Evolutionary conservation across 2,797 vertebrate genomes (phyloP).

Genomic region (Tragelaphus eurycerus): DNA sequence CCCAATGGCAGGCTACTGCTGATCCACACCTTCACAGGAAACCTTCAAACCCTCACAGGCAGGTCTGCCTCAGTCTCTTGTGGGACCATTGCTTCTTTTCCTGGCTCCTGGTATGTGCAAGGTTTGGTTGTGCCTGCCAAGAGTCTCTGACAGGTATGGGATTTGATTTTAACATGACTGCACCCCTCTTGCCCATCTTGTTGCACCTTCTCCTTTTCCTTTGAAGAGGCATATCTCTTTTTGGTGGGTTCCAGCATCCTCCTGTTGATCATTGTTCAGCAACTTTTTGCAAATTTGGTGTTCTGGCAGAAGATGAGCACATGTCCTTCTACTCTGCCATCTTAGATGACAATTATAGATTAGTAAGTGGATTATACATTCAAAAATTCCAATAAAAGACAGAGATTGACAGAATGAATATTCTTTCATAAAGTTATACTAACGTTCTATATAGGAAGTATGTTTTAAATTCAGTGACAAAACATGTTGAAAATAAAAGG

Average conservation of each 20-base stretch:
- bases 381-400: background rate
- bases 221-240: background rate
- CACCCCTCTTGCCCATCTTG: background rate
- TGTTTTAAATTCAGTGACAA: background rate
- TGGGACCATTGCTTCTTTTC: background rate
- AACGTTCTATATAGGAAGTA: background rate
- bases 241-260: background rate
- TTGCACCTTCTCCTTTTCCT: background rate
- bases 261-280: background rate
- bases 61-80: background rate
- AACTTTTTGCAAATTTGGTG: background rate
- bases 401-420: background rate
- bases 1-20: background rate
- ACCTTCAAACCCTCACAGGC: background rate
- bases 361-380: background rate
- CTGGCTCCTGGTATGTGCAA: background rate
- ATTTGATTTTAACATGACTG: background rate
- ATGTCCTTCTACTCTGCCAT: background rate
- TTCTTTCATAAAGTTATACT: background rate
- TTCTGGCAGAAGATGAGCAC: background rate
- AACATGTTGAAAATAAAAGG: background rate
- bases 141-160: background rate
- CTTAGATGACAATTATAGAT: background rate
- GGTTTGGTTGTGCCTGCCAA: background rate
- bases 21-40: background rate